Conservation (phyloP, 2,888 invertebrate genomes). For the Eudasyphora cyanicolor region DNA sequence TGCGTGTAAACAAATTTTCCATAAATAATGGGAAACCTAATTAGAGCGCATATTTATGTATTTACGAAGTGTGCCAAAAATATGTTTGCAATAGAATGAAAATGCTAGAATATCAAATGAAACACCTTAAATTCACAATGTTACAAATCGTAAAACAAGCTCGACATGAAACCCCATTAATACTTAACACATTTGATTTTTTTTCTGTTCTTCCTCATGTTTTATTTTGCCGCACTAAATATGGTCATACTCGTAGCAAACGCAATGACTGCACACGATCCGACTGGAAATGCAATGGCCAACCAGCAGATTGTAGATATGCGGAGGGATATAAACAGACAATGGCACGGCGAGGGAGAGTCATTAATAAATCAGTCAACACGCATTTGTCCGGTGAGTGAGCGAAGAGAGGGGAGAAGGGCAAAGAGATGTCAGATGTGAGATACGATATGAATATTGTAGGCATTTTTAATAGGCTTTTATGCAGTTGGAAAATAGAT, state of each 20-base stretch:
- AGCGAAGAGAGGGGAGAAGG: background rate
- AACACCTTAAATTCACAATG: too few species aligned
- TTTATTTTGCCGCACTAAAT: slow-evolving; percentile 11
- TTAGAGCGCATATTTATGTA: too few species aligned
- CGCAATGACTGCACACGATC: background rate
- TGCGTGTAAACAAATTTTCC: too few species aligned
- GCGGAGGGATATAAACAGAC: background rate
- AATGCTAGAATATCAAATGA: too few species aligned
- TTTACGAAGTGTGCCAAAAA: too few species aligned
- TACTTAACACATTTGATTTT: background rate
- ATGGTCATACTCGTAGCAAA: background rate
- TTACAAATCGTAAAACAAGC: too few species aligned
- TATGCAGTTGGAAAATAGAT: background rate
- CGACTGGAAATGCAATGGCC: background rate
- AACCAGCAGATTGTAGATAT: too few species aligned
- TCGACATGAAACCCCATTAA: too few species aligned
- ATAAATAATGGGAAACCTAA: too few species aligned
- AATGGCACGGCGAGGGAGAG: background rate
- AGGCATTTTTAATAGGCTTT: slow-evolving; percentile 2
- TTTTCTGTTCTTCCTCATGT: background rate
- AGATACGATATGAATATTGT: background rate
- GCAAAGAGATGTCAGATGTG: background rate
- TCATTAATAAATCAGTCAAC: slow-evolving; percentile 12
- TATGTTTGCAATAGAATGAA: too few species aligned
- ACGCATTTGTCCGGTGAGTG: background rate